These are phyloP conservation scores for Netelia inedita DNA, from an alignment of 2,888 invertebrate species.

Conservation along the genomic window DNA sequence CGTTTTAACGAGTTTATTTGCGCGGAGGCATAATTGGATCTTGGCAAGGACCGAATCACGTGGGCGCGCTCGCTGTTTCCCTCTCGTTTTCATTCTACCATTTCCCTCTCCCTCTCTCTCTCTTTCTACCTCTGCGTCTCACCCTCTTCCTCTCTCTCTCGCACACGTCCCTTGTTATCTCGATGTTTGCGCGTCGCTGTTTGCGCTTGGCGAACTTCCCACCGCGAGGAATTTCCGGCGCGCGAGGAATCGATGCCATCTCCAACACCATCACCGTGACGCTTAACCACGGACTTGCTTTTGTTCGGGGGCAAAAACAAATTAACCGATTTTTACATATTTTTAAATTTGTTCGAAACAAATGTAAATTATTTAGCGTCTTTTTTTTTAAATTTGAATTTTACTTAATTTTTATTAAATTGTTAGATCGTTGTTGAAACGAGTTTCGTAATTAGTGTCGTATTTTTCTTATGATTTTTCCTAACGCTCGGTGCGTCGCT, in stretches of 20 bases:
- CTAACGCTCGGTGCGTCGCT: too few species aligned
- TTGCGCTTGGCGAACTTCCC: constrained; percentile 52
- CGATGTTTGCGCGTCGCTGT: constrained; percentile 44
- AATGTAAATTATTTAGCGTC: too few species aligned
- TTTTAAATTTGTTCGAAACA: too few species aligned
- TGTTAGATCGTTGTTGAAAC: too few species aligned
- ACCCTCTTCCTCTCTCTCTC: neutral
- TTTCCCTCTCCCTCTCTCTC: constrained; percentile 11
- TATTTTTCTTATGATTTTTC: too few species aligned
- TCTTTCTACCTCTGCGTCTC: neutral
- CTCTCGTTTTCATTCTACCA: neutral
- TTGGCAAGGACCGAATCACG: constrained; percentile 55
- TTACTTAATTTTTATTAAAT: too few species aligned
- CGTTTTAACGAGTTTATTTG: constrained; percentile 73
- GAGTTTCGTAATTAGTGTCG: too few species aligned
- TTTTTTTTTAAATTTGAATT: too few species aligned
- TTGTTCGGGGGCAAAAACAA: too few species aligned
- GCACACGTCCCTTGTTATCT: constrained; percentile 46
- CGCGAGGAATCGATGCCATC: constrained; percentile 37
- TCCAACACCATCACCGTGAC: neutral
- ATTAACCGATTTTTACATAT: too few species aligned
- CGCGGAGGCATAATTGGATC: constrained; percentile 70
- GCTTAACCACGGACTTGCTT: too few species aligned
- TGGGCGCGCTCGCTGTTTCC: constrained; percentile 39
- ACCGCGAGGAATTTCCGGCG: constrained; percentile 41